A percentile compares a stretch with the other conserved stretches of the same genome.
Conservation (phyloP, 2,888 invertebrate genomes). For the Cephus pygmeus region DNA sequence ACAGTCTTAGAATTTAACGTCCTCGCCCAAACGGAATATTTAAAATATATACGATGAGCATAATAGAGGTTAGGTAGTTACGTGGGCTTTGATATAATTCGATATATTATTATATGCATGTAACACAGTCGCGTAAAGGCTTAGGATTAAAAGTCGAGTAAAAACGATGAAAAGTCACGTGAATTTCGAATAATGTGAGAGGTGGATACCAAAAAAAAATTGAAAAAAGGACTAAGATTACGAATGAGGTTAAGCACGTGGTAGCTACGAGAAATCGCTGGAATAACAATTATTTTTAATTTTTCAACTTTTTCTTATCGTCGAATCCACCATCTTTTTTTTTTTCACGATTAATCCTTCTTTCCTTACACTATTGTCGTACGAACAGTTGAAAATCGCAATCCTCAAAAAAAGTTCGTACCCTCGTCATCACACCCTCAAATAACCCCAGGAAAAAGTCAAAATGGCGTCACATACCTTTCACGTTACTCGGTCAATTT, state of each 20-base stretch:
- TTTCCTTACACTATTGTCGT: background rate
- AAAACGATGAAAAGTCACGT: background rate
- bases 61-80: background rate
- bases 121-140: background rate
- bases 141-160: background rate
- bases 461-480: background rate
- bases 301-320: background rate
- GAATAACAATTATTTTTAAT: background rate
- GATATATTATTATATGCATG: background rate
- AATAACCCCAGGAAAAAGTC: conserved; percentile 18
- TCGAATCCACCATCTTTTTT: background rate
- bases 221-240: background rate
- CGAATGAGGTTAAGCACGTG: background rate
- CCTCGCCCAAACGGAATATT: conserved; percentile 35
- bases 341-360: background rate
- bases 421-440: conserved; percentile 19
- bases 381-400: conserved; percentile 52
- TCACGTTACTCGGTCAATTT: background rate
- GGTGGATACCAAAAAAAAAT: background rate
- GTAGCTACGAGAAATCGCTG: background rate
- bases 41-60: conserved; percentile 12
- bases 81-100: background rate
- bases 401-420: conserved; percentile 23
- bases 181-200: background rate
- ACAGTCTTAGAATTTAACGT: conserved; percentile 55